phyloP scores from a whole-genome alignment of 2,888 invertebrate species.

The Drosophila greeni region DNA sequence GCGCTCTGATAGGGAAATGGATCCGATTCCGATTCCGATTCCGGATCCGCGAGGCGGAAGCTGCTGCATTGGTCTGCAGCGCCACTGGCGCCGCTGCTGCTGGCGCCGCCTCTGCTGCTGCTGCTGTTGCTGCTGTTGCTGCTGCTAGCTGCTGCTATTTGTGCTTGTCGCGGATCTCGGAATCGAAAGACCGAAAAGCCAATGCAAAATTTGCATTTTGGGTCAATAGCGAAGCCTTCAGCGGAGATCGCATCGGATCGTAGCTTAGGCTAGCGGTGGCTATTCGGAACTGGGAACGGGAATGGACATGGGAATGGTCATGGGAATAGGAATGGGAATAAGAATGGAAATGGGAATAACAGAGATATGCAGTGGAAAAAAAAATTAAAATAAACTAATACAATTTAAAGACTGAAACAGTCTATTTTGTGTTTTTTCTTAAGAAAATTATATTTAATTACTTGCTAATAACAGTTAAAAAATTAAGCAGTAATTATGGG shows the following conservation, averaged over 20 bases:
- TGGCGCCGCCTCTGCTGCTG: slow-evolving; percentile 3
- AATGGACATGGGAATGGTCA: not conserved
- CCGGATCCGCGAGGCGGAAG: slow-evolving; percentile 10
- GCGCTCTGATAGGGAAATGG: slow-evolving; percentile 17
- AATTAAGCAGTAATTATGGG: too few relatives aligned
- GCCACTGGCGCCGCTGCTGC: not conserved
- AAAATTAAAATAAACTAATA: too few relatives aligned
- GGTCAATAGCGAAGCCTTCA: slow-evolving; percentile 54
- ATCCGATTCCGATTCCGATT: slow-evolving; percentile 16
- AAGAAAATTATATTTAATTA: too few relatives aligned
- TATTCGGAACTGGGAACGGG: not conserved
- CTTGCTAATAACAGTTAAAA: too few relatives aligned
- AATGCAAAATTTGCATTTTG: slow-evolving; percentile 70
- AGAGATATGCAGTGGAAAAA: too few relatives aligned
- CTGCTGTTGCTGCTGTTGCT: not conserved
- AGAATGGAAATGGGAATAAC: too few relatives aligned
- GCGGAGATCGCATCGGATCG: slow-evolving; percentile 8
- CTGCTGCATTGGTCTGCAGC: slow-evolving; percentile 28
- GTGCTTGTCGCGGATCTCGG: slow-evolving; percentile 24
- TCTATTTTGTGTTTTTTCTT: too few relatives aligned
- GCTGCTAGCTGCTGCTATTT: not conserved
- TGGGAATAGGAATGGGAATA: not conserved
- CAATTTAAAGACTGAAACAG: too few relatives aligned
- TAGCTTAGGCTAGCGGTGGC: not conserved
- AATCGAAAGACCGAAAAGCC: slow-evolving; percentile 23